Conservation (phyloP, 1,140 invertebrate genomes). For the Riptortus pedestris region DNA sequence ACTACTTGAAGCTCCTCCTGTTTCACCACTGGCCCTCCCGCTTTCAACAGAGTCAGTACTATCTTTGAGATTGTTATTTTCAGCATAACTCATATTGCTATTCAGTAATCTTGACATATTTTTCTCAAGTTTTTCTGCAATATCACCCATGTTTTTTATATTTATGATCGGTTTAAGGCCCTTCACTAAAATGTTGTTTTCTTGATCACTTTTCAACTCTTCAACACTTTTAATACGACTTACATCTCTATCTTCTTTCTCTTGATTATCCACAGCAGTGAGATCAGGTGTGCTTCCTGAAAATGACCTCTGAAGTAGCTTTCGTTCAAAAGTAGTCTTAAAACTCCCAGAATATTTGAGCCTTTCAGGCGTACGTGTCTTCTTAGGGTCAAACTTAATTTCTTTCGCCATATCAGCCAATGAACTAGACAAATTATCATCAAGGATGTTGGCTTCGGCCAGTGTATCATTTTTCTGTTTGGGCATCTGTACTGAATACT, state of each 20-base stretch:
- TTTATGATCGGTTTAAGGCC: constrained; percentile 3
- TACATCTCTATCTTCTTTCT: constrained; percentile 3
- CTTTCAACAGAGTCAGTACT: constrained; percentile 20
- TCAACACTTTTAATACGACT: not conserved
- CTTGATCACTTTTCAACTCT: constrained; percentile 8
- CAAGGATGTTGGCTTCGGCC: constrained; percentile 26
- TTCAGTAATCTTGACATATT: constrained; percentile 17
- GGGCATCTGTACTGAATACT: constrained; percentile 9
- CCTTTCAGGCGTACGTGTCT: not conserved
- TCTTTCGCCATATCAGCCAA: constrained; percentile 32
- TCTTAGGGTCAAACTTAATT: constrained; percentile 31
- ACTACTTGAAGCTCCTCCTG: constrained; percentile 16
- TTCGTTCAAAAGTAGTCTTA: constrained; percentile 35
- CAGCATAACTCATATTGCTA: constrained; percentile 11
- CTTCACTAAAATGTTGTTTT: constrained; percentile 17
- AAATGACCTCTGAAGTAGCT: constrained; percentile 17
- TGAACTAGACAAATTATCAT: constrained; percentile 30
- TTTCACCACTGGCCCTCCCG: constrained; percentile 15
- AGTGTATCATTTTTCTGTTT: constrained; percentile 15
- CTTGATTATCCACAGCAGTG: constrained; percentile 8
- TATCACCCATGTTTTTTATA: constrained; percentile 12
- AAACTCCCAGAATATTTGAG: constrained; percentile 37
- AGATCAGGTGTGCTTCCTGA: constrained; percentile 22
- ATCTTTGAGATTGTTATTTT: constrained; percentile 23
- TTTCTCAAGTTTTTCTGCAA: constrained; percentile 17